Conservation (phyloP, 1,140 invertebrate genomes). For the Hylaeus volcanicus region DNA sequence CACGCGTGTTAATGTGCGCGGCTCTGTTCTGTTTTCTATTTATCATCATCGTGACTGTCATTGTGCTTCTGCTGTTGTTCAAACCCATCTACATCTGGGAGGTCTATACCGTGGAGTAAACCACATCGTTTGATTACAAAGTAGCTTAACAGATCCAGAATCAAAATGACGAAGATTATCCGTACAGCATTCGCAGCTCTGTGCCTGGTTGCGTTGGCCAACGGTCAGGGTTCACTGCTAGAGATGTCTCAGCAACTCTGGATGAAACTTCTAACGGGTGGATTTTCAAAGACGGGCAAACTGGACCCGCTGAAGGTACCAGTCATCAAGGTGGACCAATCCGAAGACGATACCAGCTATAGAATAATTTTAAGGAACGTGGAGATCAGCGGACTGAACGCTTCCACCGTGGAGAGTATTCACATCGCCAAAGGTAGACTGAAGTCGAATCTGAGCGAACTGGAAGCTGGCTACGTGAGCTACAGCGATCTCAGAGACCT, state of each 20-base stretch:
- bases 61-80: slow-evolving; percentile 66
- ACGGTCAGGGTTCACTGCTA: slow-evolving; percentile 62
- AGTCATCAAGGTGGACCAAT: slow-evolving; percentile 76
- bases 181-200: not conserved
- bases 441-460: slow-evolving; percentile 74
- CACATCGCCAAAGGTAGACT: slow-evolving; percentile 71
- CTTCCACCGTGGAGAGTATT: slow-evolving; percentile 73
- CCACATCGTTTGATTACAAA: too few species aligned
- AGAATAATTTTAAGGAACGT: slow-evolving; percentile 73
- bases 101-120: slow-evolving; percentile 40
- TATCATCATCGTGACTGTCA: slow-evolving; percentile 63
- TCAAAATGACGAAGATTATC: not conserved
- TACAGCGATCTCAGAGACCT: slow-evolving; percentile 73
- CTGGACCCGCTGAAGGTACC: slow-evolving; percentile 75
- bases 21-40: slow-evolving; percentile 66
- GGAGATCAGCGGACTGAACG: slow-evolving; percentile 74
- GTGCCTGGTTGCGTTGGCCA: slow-evolving; percentile 9
- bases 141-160: not conserved
- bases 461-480: slow-evolving; percentile 76
- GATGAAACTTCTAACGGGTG: slow-evolving; percentile 71
- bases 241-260: slow-evolving; percentile 75
- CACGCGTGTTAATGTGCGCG: slow-evolving; percentile 63
- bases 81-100: slow-evolving; percentile 71
- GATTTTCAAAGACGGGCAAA: slow-evolving; percentile 67
- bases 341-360: slow-evolving; percentile 76